A percentile compares a stretch with the other conserved stretches of the same genome.
phyloP scores from a whole-genome alignment of 2,888 invertebrate species.

The Digitonthophagus gazella region DNA sequence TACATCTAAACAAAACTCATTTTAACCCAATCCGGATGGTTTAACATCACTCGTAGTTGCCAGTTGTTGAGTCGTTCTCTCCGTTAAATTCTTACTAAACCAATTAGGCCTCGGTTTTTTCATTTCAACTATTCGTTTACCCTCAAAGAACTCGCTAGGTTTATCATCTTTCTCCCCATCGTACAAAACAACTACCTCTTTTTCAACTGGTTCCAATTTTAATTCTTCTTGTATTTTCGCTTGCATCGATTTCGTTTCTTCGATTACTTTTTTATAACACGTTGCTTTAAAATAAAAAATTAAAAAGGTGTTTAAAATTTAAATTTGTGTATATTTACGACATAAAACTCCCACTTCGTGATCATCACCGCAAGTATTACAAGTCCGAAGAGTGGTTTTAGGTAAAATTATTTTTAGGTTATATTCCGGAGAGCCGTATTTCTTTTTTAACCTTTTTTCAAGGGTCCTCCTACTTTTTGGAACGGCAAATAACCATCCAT shows the following conservation, averaged over 20 bases:
- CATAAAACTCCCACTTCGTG: slow-evolving; percentile 78
- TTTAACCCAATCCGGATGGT: slow-evolving; percentile 64
- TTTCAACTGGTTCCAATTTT: slow-evolving; percentile 70
- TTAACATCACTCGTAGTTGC: slow-evolving; percentile 71
- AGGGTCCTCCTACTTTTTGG: slow-evolving; percentile 75
- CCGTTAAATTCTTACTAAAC: slow-evolving; percentile 83
- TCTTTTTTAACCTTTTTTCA: slow-evolving; percentile 71
- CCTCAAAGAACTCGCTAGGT: slow-evolving; percentile 61
- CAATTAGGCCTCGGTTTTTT: slow-evolving; percentile 81
- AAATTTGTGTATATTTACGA: slow-evolving; percentile 58
- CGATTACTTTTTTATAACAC: slow-evolving; percentile 79
- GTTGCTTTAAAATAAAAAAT: slow-evolving; percentile 59
- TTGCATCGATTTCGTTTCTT: slow-evolving; percentile 80
- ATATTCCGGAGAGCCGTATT: slow-evolving; percentile 68
- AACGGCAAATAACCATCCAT: slow-evolving; percentile 79
- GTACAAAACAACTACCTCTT: slow-evolving; percentile 84
- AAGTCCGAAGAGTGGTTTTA: slow-evolving; percentile 72
- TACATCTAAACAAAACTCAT: background rate
- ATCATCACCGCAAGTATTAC: slow-evolving; percentile 81
- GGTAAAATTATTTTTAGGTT: slow-evolving; percentile 68
- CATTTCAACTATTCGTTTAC: slow-evolving; percentile 83
- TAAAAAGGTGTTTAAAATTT: slow-evolving; percentile 19
- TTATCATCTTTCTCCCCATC: slow-evolving; percentile 73
- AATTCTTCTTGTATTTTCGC: slow-evolving; percentile 69
- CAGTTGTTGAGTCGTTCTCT: slow-evolving; percentile 71